phyloP scores from a whole-genome alignment of 2,113 vertebrate species.

The Strigops habroptila region DNA sequence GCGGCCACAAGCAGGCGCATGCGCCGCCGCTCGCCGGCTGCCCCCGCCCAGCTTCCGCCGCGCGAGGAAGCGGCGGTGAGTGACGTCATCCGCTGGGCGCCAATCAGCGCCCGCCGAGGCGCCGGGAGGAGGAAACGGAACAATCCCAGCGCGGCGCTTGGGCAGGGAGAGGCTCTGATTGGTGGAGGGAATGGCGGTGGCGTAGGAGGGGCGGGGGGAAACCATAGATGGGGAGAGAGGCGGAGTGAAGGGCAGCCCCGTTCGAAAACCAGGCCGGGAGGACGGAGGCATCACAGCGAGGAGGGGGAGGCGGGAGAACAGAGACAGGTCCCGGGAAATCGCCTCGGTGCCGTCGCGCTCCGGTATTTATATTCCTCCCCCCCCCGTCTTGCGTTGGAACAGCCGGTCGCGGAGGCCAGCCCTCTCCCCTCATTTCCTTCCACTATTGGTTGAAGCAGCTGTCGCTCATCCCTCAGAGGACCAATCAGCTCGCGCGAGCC shows the following conservation, averaged over 20 bases:
- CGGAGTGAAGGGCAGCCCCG: not conserved
- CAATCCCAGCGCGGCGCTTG: not conserved
- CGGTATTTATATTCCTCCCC: not conserved
- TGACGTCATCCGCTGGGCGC: not conserved
- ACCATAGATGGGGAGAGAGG: not conserved
- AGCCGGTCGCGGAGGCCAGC: not conserved
- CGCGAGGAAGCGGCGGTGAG: not conserved
- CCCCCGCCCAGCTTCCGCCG: slow-evolving; percentile 33
- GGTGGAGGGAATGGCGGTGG: not conserved
- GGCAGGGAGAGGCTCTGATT: not conserved
- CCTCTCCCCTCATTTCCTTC: accelerated
- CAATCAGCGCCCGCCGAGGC: not conserved
- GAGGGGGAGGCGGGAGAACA: accelerated
- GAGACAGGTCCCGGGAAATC: accelerated
- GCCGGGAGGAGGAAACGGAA: not conserved
- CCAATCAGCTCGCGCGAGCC: not conserved
- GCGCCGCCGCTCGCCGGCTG: not conserved
- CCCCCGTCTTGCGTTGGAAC: not conserved
- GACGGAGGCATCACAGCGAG: accelerated
- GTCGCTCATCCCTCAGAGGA: not conserved
- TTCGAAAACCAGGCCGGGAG: accelerated
- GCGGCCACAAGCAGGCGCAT: not conserved
- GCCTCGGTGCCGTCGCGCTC: accelerated
- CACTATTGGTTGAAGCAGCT: accelerated
- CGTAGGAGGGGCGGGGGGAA: not conserved